A percentile compares a stretch with the other conserved stretches of the same genome.
Conservation (phyloP, 37 sponge, comb jelly and placozoan genomes). For the Chondrosia reniformis region DNA sequence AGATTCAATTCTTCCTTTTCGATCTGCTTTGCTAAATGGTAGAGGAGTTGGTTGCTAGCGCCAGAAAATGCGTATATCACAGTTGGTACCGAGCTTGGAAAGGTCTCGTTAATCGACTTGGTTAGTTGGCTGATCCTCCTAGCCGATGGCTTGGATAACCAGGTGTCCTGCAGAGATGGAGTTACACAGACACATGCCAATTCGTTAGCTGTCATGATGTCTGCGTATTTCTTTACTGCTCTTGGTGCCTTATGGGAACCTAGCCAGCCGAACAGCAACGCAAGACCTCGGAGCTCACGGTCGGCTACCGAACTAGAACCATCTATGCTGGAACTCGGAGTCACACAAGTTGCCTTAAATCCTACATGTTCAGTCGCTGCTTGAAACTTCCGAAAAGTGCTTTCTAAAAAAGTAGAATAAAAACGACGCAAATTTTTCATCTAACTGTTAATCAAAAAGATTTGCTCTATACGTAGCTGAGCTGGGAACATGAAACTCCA, state of each 20-base stretch:
- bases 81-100: neutral
- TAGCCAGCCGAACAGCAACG: constrained; percentile 54
- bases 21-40: neutral
- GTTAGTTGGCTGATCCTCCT: neutral
- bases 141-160: constrained; percentile 19
- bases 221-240: constrained; percentile 40
- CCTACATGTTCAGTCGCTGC: too few relatives aligned
- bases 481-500: too few relatives aligned
- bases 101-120: neutral
- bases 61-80: constrained; percentile 50
- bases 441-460: too few relatives aligned
- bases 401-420: too few relatives aligned
- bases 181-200: constrained; percentile 38
- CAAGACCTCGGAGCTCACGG: neutral
- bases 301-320: too few relatives aligned
- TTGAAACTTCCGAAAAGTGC: too few relatives aligned
- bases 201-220: constrained; percentile 33
- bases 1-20: neutral
- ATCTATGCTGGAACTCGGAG: too few relatives aligned
- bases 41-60: constrained; percentile 12
- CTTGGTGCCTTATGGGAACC: constrained; percentile 20
- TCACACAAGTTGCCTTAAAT: too few relatives aligned
- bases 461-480: too few relatives aligned
- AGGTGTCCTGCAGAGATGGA: constrained; percentile 17
- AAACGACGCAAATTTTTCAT: too few relatives aligned